Evolutionary conservation across 2,797 vertebrate species (phyloP).

Genomic region (Artibeus jamaicensis): DNA sequence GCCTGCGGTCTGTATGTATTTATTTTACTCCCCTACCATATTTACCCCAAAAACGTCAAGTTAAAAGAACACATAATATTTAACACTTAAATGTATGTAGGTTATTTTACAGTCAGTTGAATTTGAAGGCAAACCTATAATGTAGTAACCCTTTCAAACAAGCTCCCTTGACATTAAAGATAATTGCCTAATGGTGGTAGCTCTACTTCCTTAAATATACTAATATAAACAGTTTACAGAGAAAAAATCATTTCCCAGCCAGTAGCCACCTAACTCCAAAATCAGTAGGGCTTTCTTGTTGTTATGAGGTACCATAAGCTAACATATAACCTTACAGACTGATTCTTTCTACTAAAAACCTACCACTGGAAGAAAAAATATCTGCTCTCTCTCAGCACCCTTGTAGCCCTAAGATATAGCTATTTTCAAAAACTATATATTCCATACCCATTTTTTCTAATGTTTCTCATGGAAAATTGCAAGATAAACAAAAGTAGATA

Average conservation of each 20-base stretch:
- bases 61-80: neutral
- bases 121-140: neutral
- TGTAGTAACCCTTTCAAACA: neutral
- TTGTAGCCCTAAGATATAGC: neutral
- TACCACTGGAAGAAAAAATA: neutral
- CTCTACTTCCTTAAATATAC: neutral
- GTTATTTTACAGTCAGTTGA: neutral
- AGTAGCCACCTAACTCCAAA: neutral
- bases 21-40: neutral
- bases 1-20: neutral
- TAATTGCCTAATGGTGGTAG: neutral
- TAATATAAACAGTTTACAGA: neutral
- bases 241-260: neutral
- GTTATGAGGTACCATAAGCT: neutral
- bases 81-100: neutral
- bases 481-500: neutral
- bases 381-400: neutral
- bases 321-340: neutral
- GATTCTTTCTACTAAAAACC: slow-evolving; percentile 8
- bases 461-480: neutral
- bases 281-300: neutral
- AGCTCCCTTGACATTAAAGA: neutral
- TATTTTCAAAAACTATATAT: neutral
- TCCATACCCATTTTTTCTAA: neutral
- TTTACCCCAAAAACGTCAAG: neutral